Evolutionary conservation across 2,113 vertebrate species (phyloP), one percentile per base, ranked within the genome.

Genomic region (Vidua chalybeata): DNA sequence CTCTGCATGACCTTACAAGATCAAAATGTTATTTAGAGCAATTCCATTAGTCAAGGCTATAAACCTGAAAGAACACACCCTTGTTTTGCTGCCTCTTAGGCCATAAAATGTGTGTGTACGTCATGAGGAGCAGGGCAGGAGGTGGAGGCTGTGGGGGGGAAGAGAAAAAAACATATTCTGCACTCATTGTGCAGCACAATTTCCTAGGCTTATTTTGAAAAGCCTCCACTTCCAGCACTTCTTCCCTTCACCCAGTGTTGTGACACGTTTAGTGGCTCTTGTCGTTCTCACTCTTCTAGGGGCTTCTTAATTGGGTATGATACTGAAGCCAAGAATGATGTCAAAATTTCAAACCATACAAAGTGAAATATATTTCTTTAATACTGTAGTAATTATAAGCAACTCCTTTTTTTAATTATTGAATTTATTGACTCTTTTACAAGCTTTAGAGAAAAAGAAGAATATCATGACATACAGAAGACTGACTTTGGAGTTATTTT

Each of bases 1-100:
- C 98, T 98, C 97, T 97, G 96, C 10, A 73, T 98, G 98, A 98
- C 98, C 98, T 98, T 98, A 94, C 88, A 94, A 96, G 97, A 98
- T 98, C 97, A 98, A 98, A 98, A 98, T 97, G 97, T 97, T 97
- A 97, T 97, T 97, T 98, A 97, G 97, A 97, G 97, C 97, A 96
- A 97, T 98, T 98, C 96, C 97, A 97, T 98, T 97, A 97, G 97
- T 97, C 96, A 96, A 93, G 97, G 96, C 93, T 92, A 86, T 97
- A 97, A 97, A 97, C 97, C 97, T 93, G 93, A 97, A 97, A 96
- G 96, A 96, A 97, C 97, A 97, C 93, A 96, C 93, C 97, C 94
- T 97, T 97, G 93, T 73, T 73, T 63, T 37, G 45, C 90, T 90
- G 72, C 79, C 81, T 85, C 89, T 96, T 91, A 81, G 94, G 71